Base-by-base conservation (phyloP, 2,888 invertebrate species). In the Sesamia inferens region DNA sequence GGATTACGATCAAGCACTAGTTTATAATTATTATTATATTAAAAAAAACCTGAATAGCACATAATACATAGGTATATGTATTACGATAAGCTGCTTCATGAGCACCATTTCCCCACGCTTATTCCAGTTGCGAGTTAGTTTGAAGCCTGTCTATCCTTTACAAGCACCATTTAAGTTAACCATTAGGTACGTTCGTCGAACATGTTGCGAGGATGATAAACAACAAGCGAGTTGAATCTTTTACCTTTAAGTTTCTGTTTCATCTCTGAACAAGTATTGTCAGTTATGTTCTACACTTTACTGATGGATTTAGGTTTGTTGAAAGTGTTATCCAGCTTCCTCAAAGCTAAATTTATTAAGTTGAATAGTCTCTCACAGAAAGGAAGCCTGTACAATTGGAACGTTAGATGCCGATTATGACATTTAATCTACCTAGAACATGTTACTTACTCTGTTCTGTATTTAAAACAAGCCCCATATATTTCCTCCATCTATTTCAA, bases 81-180 rank as follows among this genome's bases (percentile, higher is more conserved):
- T 42, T 57, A 31, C 1, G 19, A 44, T 47, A 54, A 42, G n/a
- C 16, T 14, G 51, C 24, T 62, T 54, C 16, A 31, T 58, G 58
- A 73, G 51, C 39, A 73, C 65, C 22, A 68, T 68, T 82, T 78
- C 31, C 57, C 31, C 16, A 24, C 59, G 24, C 62, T 63, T 67
- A 73, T 69, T 74, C 54, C 59, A 82, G 57, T 69, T 78, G 63
- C n/a, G 65, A 75, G 65, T 57, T 81, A 75, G 75, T 81, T 83
- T 80, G 81, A 76, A 83, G 76, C 65, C 72, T 70, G 76, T 76
- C 69, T 76, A 80, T 73, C 69, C 72, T 68, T 59, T 71, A 71
- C 75, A 70, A 80, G 73, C 58, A 83, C 16, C 59, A 79, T 70
- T 83, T 68, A 82, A 76, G 83, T 83, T 71, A 76, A 79, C 72